Evolutionary conservation across 2,797 vertebrate species (phyloP).

Genomic region (Taeniopygia guttata): DNA sequence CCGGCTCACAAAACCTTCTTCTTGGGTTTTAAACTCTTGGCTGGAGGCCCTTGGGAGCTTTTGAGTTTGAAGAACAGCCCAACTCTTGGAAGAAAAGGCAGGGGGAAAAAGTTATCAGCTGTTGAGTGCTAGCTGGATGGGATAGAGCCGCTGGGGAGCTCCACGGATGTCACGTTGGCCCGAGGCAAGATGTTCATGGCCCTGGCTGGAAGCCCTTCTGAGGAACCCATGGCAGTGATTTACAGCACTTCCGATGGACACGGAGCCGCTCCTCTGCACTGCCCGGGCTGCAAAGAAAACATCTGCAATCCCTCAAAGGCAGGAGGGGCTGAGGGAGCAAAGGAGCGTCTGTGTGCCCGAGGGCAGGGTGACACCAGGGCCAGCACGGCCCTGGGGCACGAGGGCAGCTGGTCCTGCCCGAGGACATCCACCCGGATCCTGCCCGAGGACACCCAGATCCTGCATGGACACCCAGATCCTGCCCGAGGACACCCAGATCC

Average conservation of each 20-base stretch:
- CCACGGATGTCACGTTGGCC: neutral
- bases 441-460: no score
- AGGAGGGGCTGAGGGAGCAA: neutral
- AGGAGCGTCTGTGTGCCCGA: neutral
- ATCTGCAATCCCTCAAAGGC: slow-evolving; percentile 31
- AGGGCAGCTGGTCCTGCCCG: fast-evolving
- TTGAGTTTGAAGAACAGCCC: slow-evolving; percentile 1
- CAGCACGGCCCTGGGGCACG: neutral
- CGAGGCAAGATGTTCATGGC: slow-evolving; percentile 24
- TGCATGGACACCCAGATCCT: no score
- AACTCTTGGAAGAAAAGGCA: slow-evolving; percentile 4
- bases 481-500: neutral
- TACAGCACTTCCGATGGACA: neutral
- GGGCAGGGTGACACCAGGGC: neutral
- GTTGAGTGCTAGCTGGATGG: slow-evolving; percentile 27
- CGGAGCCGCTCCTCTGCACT: neutral
- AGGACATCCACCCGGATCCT: neutral
- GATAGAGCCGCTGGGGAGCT: neutral
- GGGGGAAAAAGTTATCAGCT: slow-evolving; percentile 4
- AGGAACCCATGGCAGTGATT: slow-evolving; percentile 22
- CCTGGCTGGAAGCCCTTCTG: slow-evolving; percentile 39
- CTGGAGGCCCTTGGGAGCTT: neutral
- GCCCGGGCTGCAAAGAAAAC: slow-evolving; percentile 1
- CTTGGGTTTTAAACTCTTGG: neutral
- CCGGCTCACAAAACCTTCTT: neutral